phyloP scores from a whole-genome alignment of 2,797 vertebrate genomes.

The Chelon auratus region DNA sequence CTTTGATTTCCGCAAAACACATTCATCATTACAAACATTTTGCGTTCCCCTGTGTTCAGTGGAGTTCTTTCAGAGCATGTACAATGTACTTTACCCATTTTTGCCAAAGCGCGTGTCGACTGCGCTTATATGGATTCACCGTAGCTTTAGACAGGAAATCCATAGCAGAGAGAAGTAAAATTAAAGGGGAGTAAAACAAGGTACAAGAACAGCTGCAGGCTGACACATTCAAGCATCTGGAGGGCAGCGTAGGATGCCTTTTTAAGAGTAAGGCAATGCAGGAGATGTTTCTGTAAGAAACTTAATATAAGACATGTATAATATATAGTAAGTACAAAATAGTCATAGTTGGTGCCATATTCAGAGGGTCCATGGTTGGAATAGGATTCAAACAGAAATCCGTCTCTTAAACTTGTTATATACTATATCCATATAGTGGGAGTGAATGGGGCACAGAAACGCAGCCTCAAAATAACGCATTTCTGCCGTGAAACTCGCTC shows the following conservation, averaged over 20 bases:
- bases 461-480: too few species aligned
- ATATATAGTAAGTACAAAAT: too few species aligned
- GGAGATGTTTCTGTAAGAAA: neutral
- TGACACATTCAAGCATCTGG: neutral
- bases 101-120: neutral
- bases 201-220: slow-evolving; percentile 4
- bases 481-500: too few species aligned
- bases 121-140: neutral
- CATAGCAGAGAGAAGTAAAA: neutral
- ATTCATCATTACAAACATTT: slow-evolving; percentile 52
- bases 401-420: too few species aligned
- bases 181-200: slow-evolving; percentile 2
- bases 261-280: neutral
- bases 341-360: too few species aligned
- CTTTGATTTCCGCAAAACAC: slow-evolving; percentile 50
- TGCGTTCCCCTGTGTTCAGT: slow-evolving; percentile 42
- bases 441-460: too few species aligned
- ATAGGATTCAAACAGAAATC: too few species aligned
- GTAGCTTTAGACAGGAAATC: neutral
- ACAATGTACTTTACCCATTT: neutral
- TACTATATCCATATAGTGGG: too few species aligned
- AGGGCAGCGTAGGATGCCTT: too few species aligned
- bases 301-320: too few species aligned
- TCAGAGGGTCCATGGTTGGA: too few species aligned
- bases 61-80: neutral